Evolutionary conservation across 1,140 invertebrate species (phyloP), one percentile per base, ranked within the genome.

Genomic region (Nebria ingens): DNA sequence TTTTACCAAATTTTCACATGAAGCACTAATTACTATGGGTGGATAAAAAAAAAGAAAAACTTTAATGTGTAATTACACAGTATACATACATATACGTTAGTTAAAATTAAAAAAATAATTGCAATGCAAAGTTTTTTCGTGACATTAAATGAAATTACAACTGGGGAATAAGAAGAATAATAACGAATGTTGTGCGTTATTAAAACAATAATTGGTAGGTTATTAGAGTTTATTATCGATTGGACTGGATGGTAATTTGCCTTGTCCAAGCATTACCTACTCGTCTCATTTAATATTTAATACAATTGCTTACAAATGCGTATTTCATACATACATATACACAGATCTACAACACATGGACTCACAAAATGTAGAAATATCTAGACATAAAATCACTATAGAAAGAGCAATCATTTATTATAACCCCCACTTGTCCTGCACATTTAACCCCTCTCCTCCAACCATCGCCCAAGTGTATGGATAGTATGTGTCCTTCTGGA

Each of bases 71-170:
- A n/a, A n/a, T n/a, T n/a, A n/a, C n/a, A n/a, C n/a, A n/a, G n/a
- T n/a, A n/a, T n/a, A n/a, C n/a, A n/a, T n/a, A n/a, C n/a, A 34
- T n/a, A 34, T 34, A n/a, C n/a, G 25, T 6, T 34, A 34, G 25
- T 34, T 34, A 34, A 34, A 34, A 34, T 34, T 34, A 34, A 34
- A 34, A n/a, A 34, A 34, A 34, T 34, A 34, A 34, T 34, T 34
- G 25, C 25, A 34, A 34, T 34, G 25, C 25, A 34, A 34, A 34
- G 6, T 34, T 34, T 34, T 34, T 34, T 34, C 25, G 25, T 34
- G 25, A 34, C 25, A n/a, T 34, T 9, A 6, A 34, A 9, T 34
- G 25, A 9, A 34, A 34, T 9, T 6, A 34, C n/a, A n/a, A n/a
- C n/a, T n/a, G n/a, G n/a, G n/a, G n/a, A n/a, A n/a, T n/a, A n/a